phyloP scores from a whole-genome alignment of 1,140 invertebrate genomes.

The Zaprionus nigranus region DNA sequence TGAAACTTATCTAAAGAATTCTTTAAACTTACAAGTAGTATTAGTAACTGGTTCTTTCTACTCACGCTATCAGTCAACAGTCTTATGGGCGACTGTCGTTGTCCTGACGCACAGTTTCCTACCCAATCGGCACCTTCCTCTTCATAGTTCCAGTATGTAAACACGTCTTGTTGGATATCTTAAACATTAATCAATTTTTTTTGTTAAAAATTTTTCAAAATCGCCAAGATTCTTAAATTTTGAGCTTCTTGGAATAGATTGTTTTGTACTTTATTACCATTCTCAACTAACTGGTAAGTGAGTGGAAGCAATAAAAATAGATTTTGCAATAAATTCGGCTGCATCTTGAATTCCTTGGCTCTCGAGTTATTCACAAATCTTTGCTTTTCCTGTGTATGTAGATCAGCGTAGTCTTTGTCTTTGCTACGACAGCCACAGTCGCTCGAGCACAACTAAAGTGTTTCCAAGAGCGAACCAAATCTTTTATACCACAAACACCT shows the following conservation, averaged over 20 bases:
- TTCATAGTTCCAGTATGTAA: constrained; percentile 30
- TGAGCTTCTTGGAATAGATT: background rate
- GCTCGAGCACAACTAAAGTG: constrained; percentile 57
- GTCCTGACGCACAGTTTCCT: constrained; percentile 32
- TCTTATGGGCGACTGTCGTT: constrained; percentile 25
- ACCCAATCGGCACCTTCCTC: constrained; percentile 33
- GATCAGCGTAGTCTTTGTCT: background rate
- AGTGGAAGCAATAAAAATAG: constrained; percentile 65
- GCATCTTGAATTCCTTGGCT: constrained; percentile 30
- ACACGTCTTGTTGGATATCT: constrained; percentile 6
- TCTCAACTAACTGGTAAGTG: constrained; percentile 51
- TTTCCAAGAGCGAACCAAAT: constrained; percentile 31
- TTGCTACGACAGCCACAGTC: constrained; percentile 28
- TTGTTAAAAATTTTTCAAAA: background rate
- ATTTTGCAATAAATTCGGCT: constrained; percentile 53
- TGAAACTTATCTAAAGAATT: background rate
- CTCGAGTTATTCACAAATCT: background rate
- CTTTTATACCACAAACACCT: constrained; percentile 60
- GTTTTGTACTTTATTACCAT: constrained; percentile 47
- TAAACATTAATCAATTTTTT: background rate
- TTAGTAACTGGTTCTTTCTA: background rate
- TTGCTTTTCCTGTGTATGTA: background rate
- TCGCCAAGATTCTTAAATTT: background rate
- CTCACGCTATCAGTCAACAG: constrained; percentile 33
- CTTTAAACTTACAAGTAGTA: background rate